Evolutionary conservation across 2,888 invertebrate species (phyloP).

Genomic region (Caenorhabditis wallacei): DNA sequence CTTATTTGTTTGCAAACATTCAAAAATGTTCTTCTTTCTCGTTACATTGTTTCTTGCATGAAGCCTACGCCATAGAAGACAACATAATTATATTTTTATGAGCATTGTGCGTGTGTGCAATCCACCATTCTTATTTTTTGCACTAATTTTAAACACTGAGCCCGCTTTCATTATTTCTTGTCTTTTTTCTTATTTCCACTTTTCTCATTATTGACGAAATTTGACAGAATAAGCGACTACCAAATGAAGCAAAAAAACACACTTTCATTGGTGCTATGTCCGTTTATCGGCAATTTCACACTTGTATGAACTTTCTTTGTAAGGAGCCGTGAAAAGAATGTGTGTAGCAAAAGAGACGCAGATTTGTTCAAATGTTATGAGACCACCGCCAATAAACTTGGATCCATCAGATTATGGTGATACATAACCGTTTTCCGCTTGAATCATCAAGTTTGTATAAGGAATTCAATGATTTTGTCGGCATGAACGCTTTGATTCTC

Average conservation of each 20-base stretch:
- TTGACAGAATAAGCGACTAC: conserved; percentile 41
- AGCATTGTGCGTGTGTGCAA: background rate
- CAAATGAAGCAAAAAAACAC: conserved; percentile 26
- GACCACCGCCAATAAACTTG: conserved; percentile 60
- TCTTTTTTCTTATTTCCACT: conserved; percentile 4
- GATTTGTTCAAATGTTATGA: conserved; percentile 52
- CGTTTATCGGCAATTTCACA: conserved; percentile 66
- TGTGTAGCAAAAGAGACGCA: conserved; percentile 24
- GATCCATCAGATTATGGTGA: conserved; percentile 44
- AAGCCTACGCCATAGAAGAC: background rate
- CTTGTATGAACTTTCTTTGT: conserved; percentile 65
- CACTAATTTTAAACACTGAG: conserved; percentile 4
- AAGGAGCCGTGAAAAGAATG: conserved; percentile 43
- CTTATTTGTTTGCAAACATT: background rate
- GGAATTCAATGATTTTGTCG: conserved; percentile 46
- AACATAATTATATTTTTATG: conserved; percentile 29
- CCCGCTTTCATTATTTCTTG: background rate
- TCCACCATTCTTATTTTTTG: background rate
- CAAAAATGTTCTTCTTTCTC: background rate
- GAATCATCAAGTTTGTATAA: conserved; percentile 59
- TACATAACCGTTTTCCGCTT: conserved; percentile 60
- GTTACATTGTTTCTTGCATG: background rate
- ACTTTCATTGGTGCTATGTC: conserved; percentile 25
- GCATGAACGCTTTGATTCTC: conserved; percentile 5
- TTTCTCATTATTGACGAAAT: conserved; percentile 39